Evolutionary conservation across 2,888 invertebrate genomes (phyloP), one percentile per base, ranked within the genome.

Genomic region (Scotopteryx bipunctaria): DNA sequence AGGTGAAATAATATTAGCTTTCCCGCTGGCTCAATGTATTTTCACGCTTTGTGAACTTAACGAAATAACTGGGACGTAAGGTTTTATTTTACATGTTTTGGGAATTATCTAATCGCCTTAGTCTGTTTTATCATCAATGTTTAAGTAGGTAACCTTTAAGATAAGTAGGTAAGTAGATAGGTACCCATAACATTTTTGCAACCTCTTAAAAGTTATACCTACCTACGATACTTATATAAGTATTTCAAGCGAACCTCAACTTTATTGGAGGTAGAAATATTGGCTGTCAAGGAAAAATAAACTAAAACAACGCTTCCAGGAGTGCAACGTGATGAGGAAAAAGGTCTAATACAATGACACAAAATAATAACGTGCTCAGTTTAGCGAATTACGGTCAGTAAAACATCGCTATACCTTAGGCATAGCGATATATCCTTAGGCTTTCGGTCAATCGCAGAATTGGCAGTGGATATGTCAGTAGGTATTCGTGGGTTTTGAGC

Each of bases 401-500:
- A 27, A 27, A 43, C 52, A 50, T 55, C 6, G 48, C 37, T 43
- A 37, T 27, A 48, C 13, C 13, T 8, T 25, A 1, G 25, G 25
- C 11, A 11, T 11, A 4, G 27, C 50, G 45, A 31, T 23, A 45
- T 59, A 54, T 55, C 62, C 55, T 56, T 42, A 6, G 56, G 62
- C 59, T 55, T 59, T 31, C 47, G 44, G 31, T 55, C 54, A 62
- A 59, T 62, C 42, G 51, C 42, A 51, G 44, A 59, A 59, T 52
- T 57, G 42, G 49, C 56, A 48, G 55, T 49, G 55, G 51, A 52
- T 56, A 44, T 51, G 43, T n/a, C n/a, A n/a, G n/a, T n/a, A n/a
- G n/a, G n/a, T 51, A 41, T 57, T 53, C 50, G 49, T 50, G 41
- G 50, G 41, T 58, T 62, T 59, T 62, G 59, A 62, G 56, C 52